A percentile compares a stretch with the other conserved stretches of the same genome.
Conservation (phyloP, 2,797 vertebrate species). For the Epinephelus malabaricus region DNA sequence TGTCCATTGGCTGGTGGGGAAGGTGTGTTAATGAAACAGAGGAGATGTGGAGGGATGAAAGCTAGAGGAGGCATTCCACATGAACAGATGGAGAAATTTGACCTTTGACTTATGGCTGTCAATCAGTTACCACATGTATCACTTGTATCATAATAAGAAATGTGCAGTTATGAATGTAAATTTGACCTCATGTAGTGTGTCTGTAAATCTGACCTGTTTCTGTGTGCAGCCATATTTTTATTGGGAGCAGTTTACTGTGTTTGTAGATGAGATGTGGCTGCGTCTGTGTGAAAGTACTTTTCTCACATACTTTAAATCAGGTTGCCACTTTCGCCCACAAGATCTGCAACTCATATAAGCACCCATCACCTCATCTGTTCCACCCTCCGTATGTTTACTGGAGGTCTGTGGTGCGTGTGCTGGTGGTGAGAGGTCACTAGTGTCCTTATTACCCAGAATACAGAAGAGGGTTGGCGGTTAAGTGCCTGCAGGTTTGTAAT, state of each 20-base stretch:
- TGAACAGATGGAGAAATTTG: constrained; percentile 35
- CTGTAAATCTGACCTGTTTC: background rate
- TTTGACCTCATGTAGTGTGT: accelerated
- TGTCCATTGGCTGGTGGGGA: constrained; percentile 2
- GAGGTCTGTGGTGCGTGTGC: constrained; percentile 1
- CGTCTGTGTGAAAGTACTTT: constrained; percentile 21
- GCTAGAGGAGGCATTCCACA: constrained; percentile 20
- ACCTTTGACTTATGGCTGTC: constrained; percentile 41
- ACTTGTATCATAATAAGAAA: background rate
- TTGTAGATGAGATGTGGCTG: background rate
- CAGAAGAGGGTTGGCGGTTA: background rate
- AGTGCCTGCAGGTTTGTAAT: constrained; percentile 19
- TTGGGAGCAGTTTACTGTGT: background rate
- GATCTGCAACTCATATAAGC: background rate
- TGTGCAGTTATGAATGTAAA: background rate
- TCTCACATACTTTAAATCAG: constrained; percentile 34
- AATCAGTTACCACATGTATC: background rate
- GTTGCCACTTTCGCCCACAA: constrained; percentile 18
- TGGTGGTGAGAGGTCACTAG: background rate
- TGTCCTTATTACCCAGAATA: constrained; percentile 15
- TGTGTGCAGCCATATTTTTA: background rate
- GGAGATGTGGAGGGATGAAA: constrained; percentile 25
- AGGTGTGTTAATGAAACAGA: constrained; percentile 32
- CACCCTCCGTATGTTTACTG: background rate
- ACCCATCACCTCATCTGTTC: background rate